phyloP scores from a whole-genome alignment of 2,888 invertebrate genomes.

The Lithophane ornitopus region DNA sequence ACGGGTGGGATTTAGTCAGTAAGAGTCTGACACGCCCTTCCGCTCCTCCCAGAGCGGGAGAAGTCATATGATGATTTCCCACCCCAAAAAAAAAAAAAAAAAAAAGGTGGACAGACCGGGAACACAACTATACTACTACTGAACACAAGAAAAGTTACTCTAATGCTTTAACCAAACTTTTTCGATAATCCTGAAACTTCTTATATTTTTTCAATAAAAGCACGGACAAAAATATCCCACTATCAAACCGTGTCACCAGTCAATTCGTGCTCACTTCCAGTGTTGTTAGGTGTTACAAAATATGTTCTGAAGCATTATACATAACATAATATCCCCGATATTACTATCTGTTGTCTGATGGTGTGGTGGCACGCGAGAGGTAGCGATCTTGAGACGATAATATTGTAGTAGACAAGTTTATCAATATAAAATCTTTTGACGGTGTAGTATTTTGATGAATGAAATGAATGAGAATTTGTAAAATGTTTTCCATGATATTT shows the following conservation, averaged over 20 bases:
- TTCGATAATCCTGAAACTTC: too few relatives aligned
- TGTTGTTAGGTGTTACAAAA: slow-evolving; percentile 52
- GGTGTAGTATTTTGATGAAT: not conserved
- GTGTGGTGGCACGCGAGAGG: slow-evolving; percentile 52
- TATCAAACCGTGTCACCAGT: slow-evolving; percentile 52
- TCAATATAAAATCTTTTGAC: slow-evolving; percentile 10
- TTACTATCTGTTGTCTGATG: slow-evolving; percentile 36
- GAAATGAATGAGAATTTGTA: not conserved
- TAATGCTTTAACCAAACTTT: too few relatives aligned
- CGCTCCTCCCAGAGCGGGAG: too few relatives aligned
- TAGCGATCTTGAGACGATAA: slow-evolving; percentile 42
- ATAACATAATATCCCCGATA: slow-evolving; percentile 57
- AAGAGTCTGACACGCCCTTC: too few relatives aligned
- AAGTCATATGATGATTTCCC: too few relatives aligned
- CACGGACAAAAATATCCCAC: not conserved
- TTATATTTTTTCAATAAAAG: too few relatives aligned
- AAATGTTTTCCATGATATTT: not conserved
- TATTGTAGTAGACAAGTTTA: slow-evolving; percentile 10
- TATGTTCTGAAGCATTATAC: slow-evolving; percentile 42
- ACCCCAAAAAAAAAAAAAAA: too few relatives aligned
- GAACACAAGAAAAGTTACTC: too few relatives aligned
- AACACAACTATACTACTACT: too few relatives aligned
- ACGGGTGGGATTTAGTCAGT: too few relatives aligned
- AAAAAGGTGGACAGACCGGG: too few relatives aligned
- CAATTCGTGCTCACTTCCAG: slow-evolving; percentile 29